Percentiles rank a stretch among this genome's conserved stretches.
These are phyloP conservation scores for Andrena marginata DNA, from an alignment of 2,888 invertebrate species.

Conservation along the genomic window DNA sequence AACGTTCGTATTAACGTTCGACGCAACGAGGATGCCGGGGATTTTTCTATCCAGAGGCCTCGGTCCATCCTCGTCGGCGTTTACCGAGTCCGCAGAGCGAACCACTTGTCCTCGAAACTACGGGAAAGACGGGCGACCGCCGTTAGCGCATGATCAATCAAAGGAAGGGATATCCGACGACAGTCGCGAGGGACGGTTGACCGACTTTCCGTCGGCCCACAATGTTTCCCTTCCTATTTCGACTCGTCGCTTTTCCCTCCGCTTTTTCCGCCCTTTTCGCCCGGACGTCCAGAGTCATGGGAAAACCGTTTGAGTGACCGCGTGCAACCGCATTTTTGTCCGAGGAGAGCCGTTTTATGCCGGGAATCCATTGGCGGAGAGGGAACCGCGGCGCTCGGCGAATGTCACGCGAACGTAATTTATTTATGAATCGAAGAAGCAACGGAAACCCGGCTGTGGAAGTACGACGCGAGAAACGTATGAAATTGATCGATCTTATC, in stretches of 20 bases:
- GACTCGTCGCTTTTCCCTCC: background rate
- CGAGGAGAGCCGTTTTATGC: conserved; percentile 31
- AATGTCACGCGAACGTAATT: conserved; percentile 76
- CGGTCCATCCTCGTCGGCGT: background rate
- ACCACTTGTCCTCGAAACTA: conserved; percentile 7
- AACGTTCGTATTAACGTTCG: background rate
- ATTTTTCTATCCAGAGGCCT: background rate
- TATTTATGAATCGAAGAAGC: conserved; percentile 68
- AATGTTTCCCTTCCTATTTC: background rate
- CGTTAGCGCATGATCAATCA: conserved; percentile 61
- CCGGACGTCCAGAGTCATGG: conserved; percentile 26
- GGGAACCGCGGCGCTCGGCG: conserved; percentile 45
- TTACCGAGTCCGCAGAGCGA: background rate
- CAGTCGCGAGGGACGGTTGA: conserved; percentile 26
- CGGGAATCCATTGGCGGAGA: conserved; percentile 31
- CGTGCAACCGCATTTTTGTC: conserved; percentile 43
- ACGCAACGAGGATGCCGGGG: background rate
- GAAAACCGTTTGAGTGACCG: conserved; percentile 64
- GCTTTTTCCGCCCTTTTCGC: conserved; percentile 6
- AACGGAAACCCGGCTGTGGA: conserved; percentile 27
- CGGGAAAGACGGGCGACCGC: conserved; percentile 32
- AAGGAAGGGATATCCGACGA: conserved; percentile 52
- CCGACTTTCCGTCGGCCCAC: conserved; percentile 21
- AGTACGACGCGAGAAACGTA: conserved; percentile 32
- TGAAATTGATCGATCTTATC: conserved; percentile 54